Evolutionary conservation across 1,140 invertebrate genomes (phyloP).

Genomic region (Branchinecta lindahli): DNA sequence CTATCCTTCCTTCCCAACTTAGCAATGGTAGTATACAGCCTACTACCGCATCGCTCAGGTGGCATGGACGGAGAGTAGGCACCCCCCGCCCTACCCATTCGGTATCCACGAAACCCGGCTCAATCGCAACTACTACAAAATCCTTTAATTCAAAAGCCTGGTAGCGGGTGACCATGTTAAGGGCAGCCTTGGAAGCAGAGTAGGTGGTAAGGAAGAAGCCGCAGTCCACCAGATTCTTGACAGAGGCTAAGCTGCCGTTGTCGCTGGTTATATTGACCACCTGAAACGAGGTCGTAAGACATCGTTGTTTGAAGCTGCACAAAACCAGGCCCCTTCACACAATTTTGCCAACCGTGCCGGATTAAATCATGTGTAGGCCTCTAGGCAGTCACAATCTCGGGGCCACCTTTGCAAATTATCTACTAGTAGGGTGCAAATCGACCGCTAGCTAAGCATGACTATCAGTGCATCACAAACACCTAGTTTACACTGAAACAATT

Average conservation of each 20-base stretch:
- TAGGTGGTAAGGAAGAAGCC: constrained; percentile 13
- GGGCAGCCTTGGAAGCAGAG: constrained; percentile 15
- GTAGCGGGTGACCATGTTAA: constrained; percentile 18
- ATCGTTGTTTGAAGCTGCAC: no score
- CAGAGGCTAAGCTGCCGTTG: neutral
- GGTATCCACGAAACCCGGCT: constrained; percentile 18
- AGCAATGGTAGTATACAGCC: constrained; percentile 7
- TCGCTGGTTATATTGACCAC: neutral
- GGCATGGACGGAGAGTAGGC: constrained; percentile 10
- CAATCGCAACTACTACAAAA: constrained; percentile 16
- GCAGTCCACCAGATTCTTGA: neutral
- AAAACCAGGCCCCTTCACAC: no score
- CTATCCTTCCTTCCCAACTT: constrained; percentile 13
- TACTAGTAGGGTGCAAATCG: no score
- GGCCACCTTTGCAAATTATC: no score
- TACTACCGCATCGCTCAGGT: constrained; percentile 12
- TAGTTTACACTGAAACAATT: no score
- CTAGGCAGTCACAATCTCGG: no score
- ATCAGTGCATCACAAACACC: no score
- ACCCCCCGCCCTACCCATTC: constrained; percentile 16
- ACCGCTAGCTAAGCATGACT: no score
- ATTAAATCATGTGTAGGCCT: no score
- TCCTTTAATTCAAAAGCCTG: constrained; percentile 16
- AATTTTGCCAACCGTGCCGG: no score
- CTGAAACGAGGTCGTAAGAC: neutral